Evolutionary conservation across 2,113 vertebrate species (phyloP), one percentile per base, ranked within the genome.

Genomic region (Fregetta grallaria): DNA sequence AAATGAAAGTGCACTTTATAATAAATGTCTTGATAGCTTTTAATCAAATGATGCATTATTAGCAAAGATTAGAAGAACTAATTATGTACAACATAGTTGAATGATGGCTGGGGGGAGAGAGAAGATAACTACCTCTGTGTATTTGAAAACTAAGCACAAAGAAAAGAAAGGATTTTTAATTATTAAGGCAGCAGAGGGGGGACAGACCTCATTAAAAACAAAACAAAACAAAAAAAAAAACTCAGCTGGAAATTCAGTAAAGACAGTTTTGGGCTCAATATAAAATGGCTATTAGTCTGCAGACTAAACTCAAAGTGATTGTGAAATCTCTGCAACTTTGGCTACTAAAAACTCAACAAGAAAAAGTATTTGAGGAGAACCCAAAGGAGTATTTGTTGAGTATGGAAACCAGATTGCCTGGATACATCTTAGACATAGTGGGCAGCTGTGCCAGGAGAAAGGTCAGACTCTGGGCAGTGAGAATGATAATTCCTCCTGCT

Each of bases 21-120:
- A 68, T 75, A 88, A 65, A 38, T 76, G 84, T 26, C 44, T 76
- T 89, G 25, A 32, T 76, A 90, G 53, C 36, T 94, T 94, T 94
- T 89, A 95, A 81, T 95, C 68, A 94, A 90, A 90, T 63, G 26
- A 86, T 77, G 76, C 21, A 25, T 90, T 96, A 94, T 91, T 94
- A 94, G 66, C 53, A 92, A 91, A 95, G 80, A 95, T 91, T 92
- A 95, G 91, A 94, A 89, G 61, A 85, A 94, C 52, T 84, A 89
- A 91, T 95, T 94, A 87, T 15, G 11, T 76, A 70, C 68, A 82
- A 22, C 15, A 13, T 50, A 18, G 47, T 6, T 84, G 70, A 93
- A 81, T 49, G 76, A 94, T 53, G 25, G 56, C 83, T 92, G 36
- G 14, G 16, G 62, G 44, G 52, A 93, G n/a, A 81, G 11, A 78